phyloP scores from a whole-genome alignment of 2,888 invertebrate genomes.

The Danaus chrysippus region DNA sequence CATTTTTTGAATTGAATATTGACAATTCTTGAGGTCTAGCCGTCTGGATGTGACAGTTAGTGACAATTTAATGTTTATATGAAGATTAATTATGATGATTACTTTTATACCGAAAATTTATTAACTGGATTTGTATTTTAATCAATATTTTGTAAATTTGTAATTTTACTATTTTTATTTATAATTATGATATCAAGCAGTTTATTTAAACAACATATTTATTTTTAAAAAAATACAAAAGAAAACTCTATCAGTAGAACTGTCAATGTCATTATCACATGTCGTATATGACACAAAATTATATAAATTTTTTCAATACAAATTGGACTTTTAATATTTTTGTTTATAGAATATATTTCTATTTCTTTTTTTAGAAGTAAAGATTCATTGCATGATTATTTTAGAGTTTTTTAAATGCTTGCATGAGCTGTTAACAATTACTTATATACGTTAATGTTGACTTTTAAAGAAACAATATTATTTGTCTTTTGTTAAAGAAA shows the following conservation, averaged over 20 bases:
- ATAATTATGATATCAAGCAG: no score
- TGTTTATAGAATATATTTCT: conserved; percentile 5
- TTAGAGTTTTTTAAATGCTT: no score
- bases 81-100: neutral
- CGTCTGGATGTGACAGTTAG: conserved; percentile 1
- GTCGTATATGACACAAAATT: neutral
- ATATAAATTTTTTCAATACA: neutral
- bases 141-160: no score
- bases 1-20: conserved; percentile 11
- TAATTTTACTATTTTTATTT: no score
- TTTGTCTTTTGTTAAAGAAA: conserved; percentile 4
- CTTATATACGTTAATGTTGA: neutral
- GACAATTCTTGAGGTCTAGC: neutral
- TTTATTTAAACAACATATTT: no score
- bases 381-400: neutral
- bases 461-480: neutral
- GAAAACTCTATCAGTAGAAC: neutral
- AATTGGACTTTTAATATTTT: conserved; percentile 1
- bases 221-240: neutral
- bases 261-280: conserved; percentile 9
- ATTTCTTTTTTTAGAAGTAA: neutral
- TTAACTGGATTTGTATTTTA: no score
- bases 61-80: neutral
- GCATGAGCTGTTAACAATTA: neutral
- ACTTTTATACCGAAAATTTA: neutral